Evolutionary conservation across 2,888 invertebrate species (phyloP).

Genomic region (Ichneumon xanthorius): DNA sequence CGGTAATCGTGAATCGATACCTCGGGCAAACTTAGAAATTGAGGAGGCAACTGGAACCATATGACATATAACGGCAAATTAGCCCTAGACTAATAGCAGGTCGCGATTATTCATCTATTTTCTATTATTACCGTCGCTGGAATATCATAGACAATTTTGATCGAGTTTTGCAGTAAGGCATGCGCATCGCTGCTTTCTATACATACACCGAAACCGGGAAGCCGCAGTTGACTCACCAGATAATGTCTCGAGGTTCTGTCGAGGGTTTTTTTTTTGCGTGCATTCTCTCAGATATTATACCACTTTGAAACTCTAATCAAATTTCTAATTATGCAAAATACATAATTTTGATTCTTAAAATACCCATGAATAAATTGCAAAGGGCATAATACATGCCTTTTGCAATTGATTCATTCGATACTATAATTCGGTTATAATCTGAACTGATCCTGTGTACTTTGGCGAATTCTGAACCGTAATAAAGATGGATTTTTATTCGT

Average conservation of each 20-base stretch:
- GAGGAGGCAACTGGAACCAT: not conserved
- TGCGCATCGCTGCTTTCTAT: not conserved
- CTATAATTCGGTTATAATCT: too few relatives aligned
- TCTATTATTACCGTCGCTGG: not conserved
- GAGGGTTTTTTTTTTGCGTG: not conserved
- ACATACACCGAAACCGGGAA: not conserved
- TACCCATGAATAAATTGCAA: too few relatives aligned
- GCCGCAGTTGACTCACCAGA: not conserved
- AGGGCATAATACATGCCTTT: too few relatives aligned
- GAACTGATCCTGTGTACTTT: too few relatives aligned
- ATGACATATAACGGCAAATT: not conserved
- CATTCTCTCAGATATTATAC: not conserved
- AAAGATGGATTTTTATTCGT: too few relatives aligned
- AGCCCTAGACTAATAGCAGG: not conserved
- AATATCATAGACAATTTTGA: not conserved
- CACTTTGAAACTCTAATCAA: not conserved
- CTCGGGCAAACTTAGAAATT: not conserved
- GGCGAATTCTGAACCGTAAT: too few relatives aligned
- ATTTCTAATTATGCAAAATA: too few relatives aligned
- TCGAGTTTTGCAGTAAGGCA: not conserved
- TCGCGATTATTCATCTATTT: not conserved
- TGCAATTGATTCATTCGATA: too few relatives aligned
- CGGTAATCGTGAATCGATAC: not conserved
- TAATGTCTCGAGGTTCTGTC: not conserved
- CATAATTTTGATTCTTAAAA: too few relatives aligned